phyloP scores from a whole-genome alignment of 2,113 vertebrate genomes.

The human region GRCh38 chr9:4651501-4652000 shows the following conservation, averaged over 20 bases:
- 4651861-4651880: not conserved
- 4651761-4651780: not conserved
- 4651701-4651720: not conserved
- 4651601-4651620: not conserved
- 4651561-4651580: not conserved
- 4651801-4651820: not conserved
- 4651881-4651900: not conserved
- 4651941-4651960: not conserved
- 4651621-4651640: not conserved
- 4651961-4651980: not conserved
- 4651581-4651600: not conserved
- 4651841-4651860: not conserved
- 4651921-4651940: not conserved
- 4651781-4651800: not conserved
- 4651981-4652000: not conserved
- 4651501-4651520: not conserved
- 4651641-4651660: not conserved
- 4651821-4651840: not conserved
- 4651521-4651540: not conserved
- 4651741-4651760: not conserved
- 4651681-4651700: not conserved
- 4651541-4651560: not conserved
- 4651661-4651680: not conserved
- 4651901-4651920: not conserved
- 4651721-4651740: not conserved